Evolutionary conservation across 2,113 vertebrate genomes (phyloP), one percentile per base, ranked within the genome.

Genomic region (Podilymbus podiceps): DNA sequence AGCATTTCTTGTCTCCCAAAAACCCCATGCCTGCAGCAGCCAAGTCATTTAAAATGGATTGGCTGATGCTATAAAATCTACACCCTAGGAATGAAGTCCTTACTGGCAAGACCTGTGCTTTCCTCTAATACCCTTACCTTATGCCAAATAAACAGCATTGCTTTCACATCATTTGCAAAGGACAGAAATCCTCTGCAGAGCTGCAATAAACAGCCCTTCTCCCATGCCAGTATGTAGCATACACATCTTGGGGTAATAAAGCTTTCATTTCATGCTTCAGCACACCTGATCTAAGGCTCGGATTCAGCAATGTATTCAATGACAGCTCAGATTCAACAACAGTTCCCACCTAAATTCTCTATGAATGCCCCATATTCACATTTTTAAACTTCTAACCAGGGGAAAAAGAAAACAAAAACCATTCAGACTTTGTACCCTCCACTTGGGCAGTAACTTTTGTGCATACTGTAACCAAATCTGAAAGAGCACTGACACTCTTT

Each of bases 191-290:
- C 69, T 94, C 66, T 76, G 66, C 74, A 85, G 69, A 82, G 72
- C 44, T 35, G 85, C 76, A 87, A 47, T 59, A n/a, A 77, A 66
- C 42, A 84, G 89, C 66, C 72, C 35, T 73, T 84, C 68, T 92
- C 56, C 46, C 46, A 19, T 56, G 60, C 72, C 83, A 93, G 72
- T 20, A 46, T 1, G 5, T 3, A 74, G 62, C 46, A 58, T 46
- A 46, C 50, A 44, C 40, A 81, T 85, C 76, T 64, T 0, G 5
- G 77, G 35, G 31, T 85, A 89, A 89, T 62, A 62, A 93, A 90
- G 83, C 25, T 60, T 92, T 96, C 81, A 52, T 73, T 87, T 93
- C 94, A 79, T 55, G 93, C 84, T 95, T 79, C 87, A 79, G 74
- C 64, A 92, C 80, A 92, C 86, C 91, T 95, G 87, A 66, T 38